Percentiles rank a stretch among this genome's conserved stretches.
phyloP scores from a whole-genome alignment of 2,797 vertebrate genomes.

The Phataginus tricuspis region DNA sequence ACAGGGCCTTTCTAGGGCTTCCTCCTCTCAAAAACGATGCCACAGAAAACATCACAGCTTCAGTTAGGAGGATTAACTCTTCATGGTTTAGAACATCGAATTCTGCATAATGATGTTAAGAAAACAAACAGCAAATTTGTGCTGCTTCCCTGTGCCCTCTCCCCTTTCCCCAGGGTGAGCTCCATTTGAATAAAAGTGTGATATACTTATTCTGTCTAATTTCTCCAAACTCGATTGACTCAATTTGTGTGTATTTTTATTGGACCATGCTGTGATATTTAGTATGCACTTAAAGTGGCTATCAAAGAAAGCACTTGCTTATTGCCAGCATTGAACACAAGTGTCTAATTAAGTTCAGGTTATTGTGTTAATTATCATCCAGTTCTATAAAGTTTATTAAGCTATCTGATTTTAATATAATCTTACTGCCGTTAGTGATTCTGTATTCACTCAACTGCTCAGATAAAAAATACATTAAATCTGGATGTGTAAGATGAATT shows the following conservation, averaged over 20 bases:
- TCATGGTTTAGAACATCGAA: background rate
- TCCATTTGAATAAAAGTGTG: background rate
- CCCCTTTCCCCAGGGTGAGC: background rate
- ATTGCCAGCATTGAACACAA: conserved; percentile 37
- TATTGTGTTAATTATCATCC: conserved; percentile 62
- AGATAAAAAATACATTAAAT: conserved; percentile 24
- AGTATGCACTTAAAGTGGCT: conserved; percentile 47
- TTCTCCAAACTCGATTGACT: conserved; percentile 9
- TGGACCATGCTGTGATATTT: conserved; percentile 48
- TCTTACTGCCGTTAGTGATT: conserved; percentile 38
- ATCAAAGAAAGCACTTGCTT: conserved; percentile 40
- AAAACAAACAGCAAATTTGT: background rate
- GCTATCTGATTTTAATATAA: conserved; percentile 62
- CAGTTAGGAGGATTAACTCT: background rate
- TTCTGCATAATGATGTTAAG: background rate
- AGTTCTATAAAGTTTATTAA: conserved; percentile 60
- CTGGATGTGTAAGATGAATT: background rate
- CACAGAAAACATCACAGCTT: background rate
- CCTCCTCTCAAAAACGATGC: background rate
- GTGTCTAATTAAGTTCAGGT: conserved; percentile 67
- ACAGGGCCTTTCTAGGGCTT: background rate
- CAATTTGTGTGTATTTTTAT: conserved; percentile 1
- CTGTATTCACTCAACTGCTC: conserved; percentile 27
- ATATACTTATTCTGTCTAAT: conserved; percentile 37
- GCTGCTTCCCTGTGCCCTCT: background rate